Percentiles rank a stretch among this genome's conserved stretches.
Evolutionary conservation across 2,797 vertebrate genomes (phyloP).

Genomic region (Tragopan temminckii): DNA sequence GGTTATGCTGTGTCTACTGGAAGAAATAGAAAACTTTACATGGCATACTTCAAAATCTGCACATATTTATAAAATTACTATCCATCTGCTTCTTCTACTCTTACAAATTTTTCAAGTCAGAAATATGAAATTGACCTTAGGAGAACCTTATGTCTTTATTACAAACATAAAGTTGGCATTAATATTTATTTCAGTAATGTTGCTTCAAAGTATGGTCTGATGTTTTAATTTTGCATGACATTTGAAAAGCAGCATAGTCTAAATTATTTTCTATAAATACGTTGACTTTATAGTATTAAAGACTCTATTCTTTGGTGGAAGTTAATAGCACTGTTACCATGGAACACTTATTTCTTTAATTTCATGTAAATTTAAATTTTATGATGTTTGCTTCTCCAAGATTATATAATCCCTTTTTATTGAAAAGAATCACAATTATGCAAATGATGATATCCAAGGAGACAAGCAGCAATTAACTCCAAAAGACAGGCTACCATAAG

Average conservation of each 20-base stretch:
- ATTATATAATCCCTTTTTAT: conserved; percentile 82
- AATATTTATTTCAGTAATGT: conserved; percentile 64
- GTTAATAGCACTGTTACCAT: conserved; percentile 77
- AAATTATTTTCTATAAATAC: conserved; percentile 74
- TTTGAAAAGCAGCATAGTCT: conserved; percentile 62
- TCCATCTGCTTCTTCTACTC: background rate
- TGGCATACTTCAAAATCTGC: background rate
- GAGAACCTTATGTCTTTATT: conserved; percentile 49
- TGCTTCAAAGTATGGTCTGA: conserved; percentile 70
- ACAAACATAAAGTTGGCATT: conserved; percentile 58
- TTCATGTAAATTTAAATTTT: conserved; percentile 82
- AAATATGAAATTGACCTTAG: conserved; percentile 33
- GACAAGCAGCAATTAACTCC: conserved; percentile 82
- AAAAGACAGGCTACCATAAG: conserved; percentile 76
- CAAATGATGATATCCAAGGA: conserved; percentile 82
- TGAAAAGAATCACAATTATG: conserved; percentile 82
- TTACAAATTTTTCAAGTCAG: background rate
- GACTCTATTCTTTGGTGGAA: conserved; percentile 75
- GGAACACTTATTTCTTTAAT: conserved; percentile 81
- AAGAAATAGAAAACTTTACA: background rate
- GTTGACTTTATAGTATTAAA: conserved; percentile 73
- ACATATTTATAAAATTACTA: background rate
- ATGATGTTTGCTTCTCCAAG: conserved; percentile 81
- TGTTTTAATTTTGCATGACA: conserved; percentile 79
- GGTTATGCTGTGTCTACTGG: background rate